These are phyloP conservation scores for Perizoma flavofasciatum DNA, from an alignment of 2,888 invertebrate genomes.

Conservation along the genomic window DNA sequence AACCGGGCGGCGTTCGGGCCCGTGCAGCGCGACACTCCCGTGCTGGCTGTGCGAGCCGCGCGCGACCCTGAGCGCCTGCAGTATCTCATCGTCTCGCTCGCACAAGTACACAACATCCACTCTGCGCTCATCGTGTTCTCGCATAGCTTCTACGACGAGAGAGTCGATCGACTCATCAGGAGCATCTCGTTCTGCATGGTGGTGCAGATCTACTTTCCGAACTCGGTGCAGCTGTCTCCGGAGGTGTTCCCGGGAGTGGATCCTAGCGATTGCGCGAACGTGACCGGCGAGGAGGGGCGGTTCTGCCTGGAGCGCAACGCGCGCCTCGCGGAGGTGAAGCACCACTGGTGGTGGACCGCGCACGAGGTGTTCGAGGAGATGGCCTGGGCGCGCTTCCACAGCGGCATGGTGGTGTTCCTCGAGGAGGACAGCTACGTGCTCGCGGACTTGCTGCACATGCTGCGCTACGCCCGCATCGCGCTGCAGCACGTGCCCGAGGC, in stretches of 20 bases:
- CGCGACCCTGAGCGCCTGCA: constrained; percentile 85
- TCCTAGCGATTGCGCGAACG: constrained; percentile 38
- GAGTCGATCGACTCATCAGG: constrained; percentile 45
- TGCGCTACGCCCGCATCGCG: constrained; percentile 89
- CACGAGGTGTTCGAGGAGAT: constrained; percentile 82
- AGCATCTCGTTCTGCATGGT: constrained; percentile 56
- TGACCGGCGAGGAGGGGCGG: not conserved
- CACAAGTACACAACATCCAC: constrained; percentile 47
- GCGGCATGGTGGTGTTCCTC: constrained; percentile 88
- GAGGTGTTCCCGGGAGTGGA: constrained; percentile 51
- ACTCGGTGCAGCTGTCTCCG: constrained; percentile 56
- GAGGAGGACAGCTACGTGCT: constrained; percentile 64
- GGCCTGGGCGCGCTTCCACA: constrained; percentile 77
- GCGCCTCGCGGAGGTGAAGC: constrained; percentile 89
- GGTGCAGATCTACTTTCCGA: constrained; percentile 60
- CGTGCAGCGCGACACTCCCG: constrained; percentile 85
- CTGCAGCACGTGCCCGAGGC: constrained; percentile 90
- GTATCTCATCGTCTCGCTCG: constrained; percentile 86
- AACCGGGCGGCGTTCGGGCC: constrained; percentile 57
- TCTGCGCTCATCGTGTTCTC: constrained; percentile 55
- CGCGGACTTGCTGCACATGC: constrained; percentile 82
- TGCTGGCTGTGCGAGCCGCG: constrained; percentile 82
- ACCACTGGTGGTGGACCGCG: constrained; percentile 82
- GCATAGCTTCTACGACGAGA: constrained; percentile 52
- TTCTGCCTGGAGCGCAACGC: constrained; percentile 54